Base-by-base conservation (phyloP, 2,113 vertebrate species). In the Tinamus guttatus region DNA sequence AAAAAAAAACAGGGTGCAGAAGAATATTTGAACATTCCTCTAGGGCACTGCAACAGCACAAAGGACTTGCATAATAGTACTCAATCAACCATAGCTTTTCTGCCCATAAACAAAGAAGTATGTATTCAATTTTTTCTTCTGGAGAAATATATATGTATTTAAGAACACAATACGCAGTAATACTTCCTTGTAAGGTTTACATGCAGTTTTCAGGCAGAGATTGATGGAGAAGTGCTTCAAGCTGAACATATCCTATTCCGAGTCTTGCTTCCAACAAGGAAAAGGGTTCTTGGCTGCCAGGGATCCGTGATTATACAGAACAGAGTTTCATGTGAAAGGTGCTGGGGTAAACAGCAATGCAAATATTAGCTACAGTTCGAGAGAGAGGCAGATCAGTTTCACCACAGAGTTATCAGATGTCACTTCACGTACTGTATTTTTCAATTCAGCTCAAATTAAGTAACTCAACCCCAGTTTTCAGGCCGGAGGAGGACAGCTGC, bases 381-480 rank as follows among this genome's bases (percentile, higher is more conserved):
- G n/a, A 71, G 21, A 27, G n/a, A 71, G 21, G 22, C 30, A 16
- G 27, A 21, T n/a, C 27, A 32, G 30, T 14, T 90, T 80, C 27
- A 59, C 3, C 7, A 0, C 5, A 64, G 18, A 67, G 22, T 1
- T 5, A 74, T 40, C 45, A 81, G 51, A 4, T 0, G 2, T 40
- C 69, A 52, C 18, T 71, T 32, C 60, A 32, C 32, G 56, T 5
- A 63, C 5, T 13, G 51, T 67, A 82, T 43, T 83, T 74, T 68
- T 67, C 12, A 86, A 20, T 54, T 70, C 28, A 71, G 51, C n/a
- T 84, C 45, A 75, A 30, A n/a, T 36, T 62, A 60, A 47, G 5
- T 30, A 87, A 73, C 22, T 15, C 41, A 30, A 70, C 60, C 92
- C 58, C 40, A 70, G 59, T 91, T 96, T 96, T 89, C 81, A 91